phyloP scores from a whole-genome alignment of 2,113 vertebrate genomes.

The Centropus bengalensis region DNA sequence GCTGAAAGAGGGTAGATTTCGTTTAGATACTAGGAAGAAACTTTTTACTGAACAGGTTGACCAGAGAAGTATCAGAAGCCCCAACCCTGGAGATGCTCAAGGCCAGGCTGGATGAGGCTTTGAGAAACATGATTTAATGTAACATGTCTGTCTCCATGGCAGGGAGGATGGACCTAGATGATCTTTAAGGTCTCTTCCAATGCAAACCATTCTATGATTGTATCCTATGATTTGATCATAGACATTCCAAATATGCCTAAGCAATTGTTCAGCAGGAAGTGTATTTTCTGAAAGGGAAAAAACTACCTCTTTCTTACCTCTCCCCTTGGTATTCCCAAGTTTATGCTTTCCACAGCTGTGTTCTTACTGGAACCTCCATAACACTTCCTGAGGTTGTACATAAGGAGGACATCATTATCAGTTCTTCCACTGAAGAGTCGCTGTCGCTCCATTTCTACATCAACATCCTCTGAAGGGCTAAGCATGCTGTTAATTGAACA shows the following conservation, averaged over 20 bases:
- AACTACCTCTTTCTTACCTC: conserved; percentile 61
- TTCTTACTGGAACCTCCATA: conserved; percentile 53
- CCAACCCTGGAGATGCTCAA: too few species aligned
- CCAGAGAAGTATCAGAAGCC: too few species aligned
- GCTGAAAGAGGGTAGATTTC: too few species aligned
- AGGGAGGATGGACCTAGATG: too few species aligned
- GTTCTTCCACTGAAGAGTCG: conserved; percentile 68
- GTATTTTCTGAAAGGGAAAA: not conserved
- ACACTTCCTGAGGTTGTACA: conserved; percentile 71
- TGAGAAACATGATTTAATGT: too few species aligned
- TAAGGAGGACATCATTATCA: conserved; percentile 65
- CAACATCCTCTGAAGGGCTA: conserved; percentile 49
- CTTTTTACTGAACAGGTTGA: too few species aligned
- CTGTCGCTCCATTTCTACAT: conserved; percentile 70
- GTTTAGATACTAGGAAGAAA: too few species aligned
- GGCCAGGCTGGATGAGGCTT: too few species aligned
- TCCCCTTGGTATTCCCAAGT: conserved; percentile 71
- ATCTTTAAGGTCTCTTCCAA: too few species aligned
- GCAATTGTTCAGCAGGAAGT: not conserved
- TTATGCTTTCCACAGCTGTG: conserved; percentile 69
- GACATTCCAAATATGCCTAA: not conserved
- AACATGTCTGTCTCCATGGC: too few species aligned
- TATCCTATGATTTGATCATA: not conserved
- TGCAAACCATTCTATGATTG: too few species aligned
- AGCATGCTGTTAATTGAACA: not conserved